phyloP scores from a whole-genome alignment of 2,113 vertebrate genomes.

The Bolborhynchus lineola region DNA sequence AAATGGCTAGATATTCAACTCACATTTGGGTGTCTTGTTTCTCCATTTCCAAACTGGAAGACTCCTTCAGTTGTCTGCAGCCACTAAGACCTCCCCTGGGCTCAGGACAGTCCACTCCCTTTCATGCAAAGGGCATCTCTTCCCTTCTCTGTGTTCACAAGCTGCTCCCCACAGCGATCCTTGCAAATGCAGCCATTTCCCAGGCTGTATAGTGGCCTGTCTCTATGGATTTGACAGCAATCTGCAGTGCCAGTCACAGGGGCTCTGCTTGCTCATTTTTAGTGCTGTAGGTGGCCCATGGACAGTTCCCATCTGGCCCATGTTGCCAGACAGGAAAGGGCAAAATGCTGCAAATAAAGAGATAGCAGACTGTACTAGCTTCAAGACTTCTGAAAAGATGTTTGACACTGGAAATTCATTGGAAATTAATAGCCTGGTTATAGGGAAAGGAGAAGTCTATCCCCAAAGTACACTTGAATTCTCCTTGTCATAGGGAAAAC shows the following conservation, averaged over 20 bases:
- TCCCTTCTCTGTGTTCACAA: rapidly evolving
- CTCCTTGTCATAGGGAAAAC: not conserved
- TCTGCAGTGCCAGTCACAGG: not conserved
- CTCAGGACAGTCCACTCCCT: not conserved
- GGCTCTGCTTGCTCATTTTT: not conserved
- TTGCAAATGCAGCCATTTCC: not conserved
- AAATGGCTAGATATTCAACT: not conserved
- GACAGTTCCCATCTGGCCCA: not conserved
- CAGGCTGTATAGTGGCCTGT: rapidly evolving
- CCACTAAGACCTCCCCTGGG: not conserved
- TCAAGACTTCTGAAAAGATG: not conserved
- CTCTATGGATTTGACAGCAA: not conserved
- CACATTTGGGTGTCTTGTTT: not conserved
- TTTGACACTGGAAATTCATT: not conserved
- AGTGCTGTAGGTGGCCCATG: rapidly evolving
- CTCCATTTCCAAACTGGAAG: not conserved
- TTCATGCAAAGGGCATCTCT: not conserved
- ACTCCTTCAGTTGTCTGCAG: not conserved
- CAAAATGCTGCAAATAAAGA: not conserved
- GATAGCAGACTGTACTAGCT: not conserved
- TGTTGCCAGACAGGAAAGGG: not conserved
- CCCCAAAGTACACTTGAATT: not conserved
- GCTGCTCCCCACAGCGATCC: not conserved
- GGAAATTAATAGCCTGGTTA: not conserved
- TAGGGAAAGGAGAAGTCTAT: not conserved